These are phyloP conservation scores for Ostrea denselamellosa DNA, from an alignment of 1,140 invertebrate genomes.

Conservation along the genomic window DNA sequence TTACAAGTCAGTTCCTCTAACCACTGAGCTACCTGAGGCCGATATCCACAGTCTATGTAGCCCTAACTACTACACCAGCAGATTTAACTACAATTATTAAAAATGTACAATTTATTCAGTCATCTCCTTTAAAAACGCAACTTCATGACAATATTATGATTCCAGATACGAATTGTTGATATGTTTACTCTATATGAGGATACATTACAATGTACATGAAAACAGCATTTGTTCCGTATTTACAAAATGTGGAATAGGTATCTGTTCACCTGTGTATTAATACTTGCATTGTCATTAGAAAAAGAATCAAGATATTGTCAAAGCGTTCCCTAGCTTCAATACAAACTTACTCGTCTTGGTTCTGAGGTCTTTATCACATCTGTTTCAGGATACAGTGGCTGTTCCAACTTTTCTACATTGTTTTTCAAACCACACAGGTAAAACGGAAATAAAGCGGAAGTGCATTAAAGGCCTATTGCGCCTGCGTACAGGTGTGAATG, in stretches of 20 bases:
- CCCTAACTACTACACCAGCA: too few species aligned
- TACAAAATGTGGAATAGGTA: background rate
- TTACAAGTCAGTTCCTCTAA: background rate
- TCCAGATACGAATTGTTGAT: background rate
- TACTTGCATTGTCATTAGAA: background rate
- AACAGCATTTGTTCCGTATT: background rate
- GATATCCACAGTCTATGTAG: background rate
- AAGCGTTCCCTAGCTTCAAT: background rate
- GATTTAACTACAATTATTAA: too few species aligned
- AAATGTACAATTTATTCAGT: background rate
- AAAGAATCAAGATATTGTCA: background rate
- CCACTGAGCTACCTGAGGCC: background rate
- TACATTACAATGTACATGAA: background rate
- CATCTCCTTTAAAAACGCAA: too few species aligned
- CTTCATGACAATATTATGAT: background rate
- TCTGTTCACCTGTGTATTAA: background rate
- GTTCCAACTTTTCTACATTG: conserved; percentile 27
- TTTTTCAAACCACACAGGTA: conserved; percentile 40
- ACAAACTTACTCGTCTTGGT: background rate
- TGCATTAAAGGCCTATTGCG: background rate
- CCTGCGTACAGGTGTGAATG: conserved; percentile 47
- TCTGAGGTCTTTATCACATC: conserved; percentile 25
- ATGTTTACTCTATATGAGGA: background rate
- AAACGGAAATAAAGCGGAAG: conserved; percentile 43
- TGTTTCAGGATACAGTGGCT: background rate